Percentiles rank a stretch among this genome's conserved stretches.
These are phyloP conservation scores for Anas platyrhynchos DNA, from an alignment of 2,113 vertebrate species.

Conservation along the genomic window DNA sequence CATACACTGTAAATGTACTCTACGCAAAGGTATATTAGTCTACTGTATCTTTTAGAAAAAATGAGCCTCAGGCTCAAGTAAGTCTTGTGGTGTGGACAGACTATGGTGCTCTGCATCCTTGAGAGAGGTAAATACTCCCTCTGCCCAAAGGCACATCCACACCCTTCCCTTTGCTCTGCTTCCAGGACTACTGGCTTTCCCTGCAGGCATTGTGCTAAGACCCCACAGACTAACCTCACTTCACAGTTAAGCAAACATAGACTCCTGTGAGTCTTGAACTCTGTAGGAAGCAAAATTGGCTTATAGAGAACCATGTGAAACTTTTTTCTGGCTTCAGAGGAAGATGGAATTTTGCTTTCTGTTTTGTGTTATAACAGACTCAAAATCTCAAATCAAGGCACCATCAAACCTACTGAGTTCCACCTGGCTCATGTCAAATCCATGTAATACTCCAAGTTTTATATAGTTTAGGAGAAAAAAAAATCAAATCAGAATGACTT, in stretches of 20 bases:
- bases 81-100: neutral
- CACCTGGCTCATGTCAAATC: slow-evolving; percentile 53
- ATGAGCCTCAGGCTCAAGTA: neutral
- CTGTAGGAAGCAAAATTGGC: neutral
- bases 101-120: neutral
- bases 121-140: neutral
- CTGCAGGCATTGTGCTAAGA: neutral
- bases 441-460: slow-evolving; percentile 33
- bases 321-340: neutral
- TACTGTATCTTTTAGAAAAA: neutral
- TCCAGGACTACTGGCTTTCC: neutral
- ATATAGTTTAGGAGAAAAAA: slow-evolving; percentile 15
- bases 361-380: slow-evolving; percentile 46
- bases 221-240: neutral
- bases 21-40: neutral
- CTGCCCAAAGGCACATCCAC: neutral
- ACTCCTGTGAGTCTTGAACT: neutral
- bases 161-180: neutral
- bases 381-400: slow-evolving; percentile 38
- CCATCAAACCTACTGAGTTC: neutral
- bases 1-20: neutral
- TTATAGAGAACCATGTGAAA: neutral
- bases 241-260: neutral
- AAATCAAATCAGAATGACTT: slow-evolving; percentile 3
- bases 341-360: slow-evolving; percentile 24